Base-by-base conservation (phyloP, 53 echinoderm and acorn worm genomes). In the Glandiceps talaboti region DNA sequence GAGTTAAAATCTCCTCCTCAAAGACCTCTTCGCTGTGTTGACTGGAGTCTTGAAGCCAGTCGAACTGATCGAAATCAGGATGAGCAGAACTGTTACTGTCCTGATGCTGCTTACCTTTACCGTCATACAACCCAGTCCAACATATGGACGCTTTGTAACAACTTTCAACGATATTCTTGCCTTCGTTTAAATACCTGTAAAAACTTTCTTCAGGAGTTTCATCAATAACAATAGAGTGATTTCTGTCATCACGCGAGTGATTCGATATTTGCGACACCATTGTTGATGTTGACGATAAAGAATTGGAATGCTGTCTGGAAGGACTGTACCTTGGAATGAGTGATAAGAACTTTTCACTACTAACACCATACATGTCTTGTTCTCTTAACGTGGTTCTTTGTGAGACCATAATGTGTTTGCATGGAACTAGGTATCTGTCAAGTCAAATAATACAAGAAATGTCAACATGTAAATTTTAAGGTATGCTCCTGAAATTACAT, bases 381-480 rank as follows among this genome's bases (percentile, higher is more conserved):
- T 99, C 91, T 74, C 77, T 80, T 75, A 99, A 91, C 20, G 94
- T 91, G 80, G 85, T 87, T 10, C 99, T 78, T 33, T 99, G 99
- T 77, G 93, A 93, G 80, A 90, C 99, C 99, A 99, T 99, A 33
- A 99, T 83, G 87, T 99, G 93, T 32, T 84, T 99, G 77, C 99
- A 91, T n/a, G 99, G 99, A 26, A 99, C 91, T 32, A 91, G 81
- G 78, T 91, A 89, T 75, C 99, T 99, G 72, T 0, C 73, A n/a
- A 28, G 76, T 73, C 75, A 82, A 88, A 33, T 14, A 45, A 26
- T 79, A 33, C 27, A 75, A 31, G 29, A n/a, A 25, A 45, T 45
- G 64, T 45, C n/a, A n/a, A n/a, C n/a, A n/a, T n/a, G n/a, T n/a
- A n/a, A n/a, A n/a, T n/a, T n/a, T n/a, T n/a, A n/a, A n/a, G n/a